Evolutionary conservation across 2,888 invertebrate genomes (phyloP), one percentile per base, ranked within the genome.

Genomic region (Limnephilus rhombicus): DNA sequence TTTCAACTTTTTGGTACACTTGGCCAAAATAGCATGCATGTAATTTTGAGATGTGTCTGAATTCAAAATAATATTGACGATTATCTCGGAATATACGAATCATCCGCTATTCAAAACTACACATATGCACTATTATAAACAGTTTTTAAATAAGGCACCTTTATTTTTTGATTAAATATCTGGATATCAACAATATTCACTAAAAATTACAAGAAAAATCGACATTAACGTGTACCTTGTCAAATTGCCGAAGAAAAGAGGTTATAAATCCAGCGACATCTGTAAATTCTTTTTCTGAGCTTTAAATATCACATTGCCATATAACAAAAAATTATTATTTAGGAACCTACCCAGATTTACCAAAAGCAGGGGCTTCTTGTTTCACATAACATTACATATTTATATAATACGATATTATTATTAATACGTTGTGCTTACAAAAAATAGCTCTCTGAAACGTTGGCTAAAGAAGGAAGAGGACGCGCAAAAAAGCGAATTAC

Each of bases 181-280:
- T 29, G 53, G 80, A 92, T 91, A 80, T 82, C 24, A 80, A 7
- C 34, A 80, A 45, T 82, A 82, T 49, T 49, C 45, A 68, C 34
- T 80, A 81, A 91, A 41, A 90, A 53, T 29, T 37, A 91, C 41
- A 89, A 80, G 53, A 34, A 91, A 91, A 83, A 87, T 68, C 85
- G 87, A 87, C 85, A 91, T 91, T 91, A 92, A 92, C 93, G 93
- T 93, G 93, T 93, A 93, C 93, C 93, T 93, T 93, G 93, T 93
- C 92, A 93, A 93, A 92, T 93, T 91, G 92, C 91, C 93, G 93
- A 81, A 90, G 90, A 93, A 93, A 92, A 93, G 93, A 93, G 93
- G 93, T 93, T 93, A 93, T 83, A 34, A 90, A 37, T 53, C 18
- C 41, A 91, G 91, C 45, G 92, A 92, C 92, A 92, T 91, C 92